Evolutionary conservation across 1,140 invertebrate species (phyloP).

Genomic region (Ridgeia piscesae): DNA sequence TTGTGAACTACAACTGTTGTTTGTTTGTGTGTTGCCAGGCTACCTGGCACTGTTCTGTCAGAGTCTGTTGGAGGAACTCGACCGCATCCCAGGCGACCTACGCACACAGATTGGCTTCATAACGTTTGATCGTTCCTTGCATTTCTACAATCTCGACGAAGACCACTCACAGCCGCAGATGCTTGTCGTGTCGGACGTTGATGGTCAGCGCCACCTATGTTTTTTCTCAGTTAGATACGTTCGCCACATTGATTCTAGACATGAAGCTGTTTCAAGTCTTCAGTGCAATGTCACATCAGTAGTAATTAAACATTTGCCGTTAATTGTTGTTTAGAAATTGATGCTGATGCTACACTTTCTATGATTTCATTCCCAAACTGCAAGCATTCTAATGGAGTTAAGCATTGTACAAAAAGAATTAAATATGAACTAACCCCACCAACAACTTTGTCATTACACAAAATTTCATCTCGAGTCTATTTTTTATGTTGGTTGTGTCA

Average conservation of each 20-base stretch:
- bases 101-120: slow-evolving; percentile 93
- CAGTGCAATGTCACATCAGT: not conserved
- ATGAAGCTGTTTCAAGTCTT: not conserved
- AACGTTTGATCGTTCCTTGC: slow-evolving; percentile 85
- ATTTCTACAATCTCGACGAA: slow-evolving; percentile 92
- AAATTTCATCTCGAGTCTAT: no score
- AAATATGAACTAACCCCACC: not conserved
- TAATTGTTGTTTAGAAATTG: no score
- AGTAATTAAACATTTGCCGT: not conserved
- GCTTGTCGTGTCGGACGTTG: slow-evolving; percentile 89
- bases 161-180: slow-evolving; percentile 83
- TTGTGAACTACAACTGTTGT: not conserved
- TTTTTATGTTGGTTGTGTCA: no score
- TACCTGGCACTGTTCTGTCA: slow-evolving; percentile 87
- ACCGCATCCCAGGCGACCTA: slow-evolving; percentile 88
- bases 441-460: no score
- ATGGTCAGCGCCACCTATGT: slow-evolving; percentile 66
- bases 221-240: slow-evolving; percentile 2
- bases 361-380: not conserved
- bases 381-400: not conserved
- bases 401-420: not conserved
- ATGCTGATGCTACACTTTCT: no score
- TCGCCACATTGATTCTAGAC: not conserved
- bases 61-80: slow-evolving; percentile 77
- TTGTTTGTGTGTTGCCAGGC: slow-evolving; percentile 53